Base-by-base conservation (phyloP, 2,797 vertebrate genomes). In the Enteromius trimaculatus region DNA sequence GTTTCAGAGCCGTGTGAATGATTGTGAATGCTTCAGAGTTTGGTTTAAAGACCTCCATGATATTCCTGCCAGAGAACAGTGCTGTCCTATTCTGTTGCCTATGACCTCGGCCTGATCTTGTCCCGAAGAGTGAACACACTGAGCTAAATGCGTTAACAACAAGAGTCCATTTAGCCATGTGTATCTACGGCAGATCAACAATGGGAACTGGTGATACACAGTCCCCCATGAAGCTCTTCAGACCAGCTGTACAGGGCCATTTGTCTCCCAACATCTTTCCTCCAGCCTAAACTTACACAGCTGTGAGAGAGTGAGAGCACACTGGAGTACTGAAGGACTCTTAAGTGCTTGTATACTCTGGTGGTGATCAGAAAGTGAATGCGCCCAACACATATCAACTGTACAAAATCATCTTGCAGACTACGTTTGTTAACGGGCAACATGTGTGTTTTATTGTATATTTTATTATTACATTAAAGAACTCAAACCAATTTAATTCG, bases 81-180 rank as follows among this genome's bases (percentile, higher is more conserved):
- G n/a, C 16, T 55, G 62, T 49, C 60, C 34, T 66, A 55, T 55
- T 29, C 13, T 26, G 31, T 75, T 82, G 75, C 47, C 44, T 5
- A 13, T 77, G 62, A n/a, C 37, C 79, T 78, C 44, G 0, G 26
- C 26, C 42, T 85, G 79, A 77, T 64, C 72, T 53, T 53, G 31
- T 53, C 58, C 26, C 34, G 21, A 81, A 68, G 51, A 55, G 60
- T 23, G 44, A 74, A 39, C 47, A 77, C 70, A 31, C 29, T 49
- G 34, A n/a, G n/a, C 66, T 21, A 51, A 84, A 49, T 64, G 66
- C 84, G 70, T 82, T 88, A 66, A 84, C 84, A 84, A 62, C 72
- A 83, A 19, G 19, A 64, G 14, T 83, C 47, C 60, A 69, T 86
- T 87, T 84, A 80, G 44, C 55, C 29, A 13, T 64, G 26, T 37